Base-by-base conservation (phyloP, 2,113 vertebrate species). In the Monarcha castaneiventris region DNA sequence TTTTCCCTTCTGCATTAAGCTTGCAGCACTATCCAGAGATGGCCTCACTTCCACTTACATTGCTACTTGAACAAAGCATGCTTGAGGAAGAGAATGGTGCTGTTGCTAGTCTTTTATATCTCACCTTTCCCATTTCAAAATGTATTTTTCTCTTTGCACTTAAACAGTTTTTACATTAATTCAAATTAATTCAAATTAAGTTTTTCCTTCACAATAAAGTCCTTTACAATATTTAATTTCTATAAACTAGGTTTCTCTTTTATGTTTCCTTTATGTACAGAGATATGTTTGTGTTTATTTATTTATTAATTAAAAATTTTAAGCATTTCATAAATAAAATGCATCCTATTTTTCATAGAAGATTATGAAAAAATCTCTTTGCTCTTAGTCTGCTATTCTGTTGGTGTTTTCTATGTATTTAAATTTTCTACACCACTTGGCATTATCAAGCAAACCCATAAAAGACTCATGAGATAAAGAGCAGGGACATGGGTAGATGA, bases 321-420 rank as follows among this genome's bases (percentile, higher is more conserved):
- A 96, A 97, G 80, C 56, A 84, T 96, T 96, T 97, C 48, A 96
- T 93, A 96, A 97, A 96, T 95, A 91, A 97, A 97, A 95, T 22
- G 19, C 61, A 88, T 86, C 93, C 48, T 88, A 71, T 90, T 97
- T 97, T 97, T 93, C 93, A 94, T 39, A 85, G 10, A 66, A 93
- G 93, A 91, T 51, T 84, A 33, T 89, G 79, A 81, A 97, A 41
- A 97, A 95, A 93, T 63, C 52, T 95, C 87, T 93, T 91, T 93
- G 88, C 49, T 97, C 87, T 96, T 94, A 93, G 84, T 95, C 94
- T 97, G 93, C 75, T 94, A 74, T 86, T 91, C 80, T 86, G 66
- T 48, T 87, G 73, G 88, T 91, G 92, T 77, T 95, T 90, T 85
- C 97, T 92, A 94, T 91, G 54, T 96, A 97, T 94, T 87, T 58